These are phyloP conservation scores for Odontamblyopus lacepedii DNA, from an alignment of 2,797 vertebrate genomes.

Conservation along the genomic window DNA sequence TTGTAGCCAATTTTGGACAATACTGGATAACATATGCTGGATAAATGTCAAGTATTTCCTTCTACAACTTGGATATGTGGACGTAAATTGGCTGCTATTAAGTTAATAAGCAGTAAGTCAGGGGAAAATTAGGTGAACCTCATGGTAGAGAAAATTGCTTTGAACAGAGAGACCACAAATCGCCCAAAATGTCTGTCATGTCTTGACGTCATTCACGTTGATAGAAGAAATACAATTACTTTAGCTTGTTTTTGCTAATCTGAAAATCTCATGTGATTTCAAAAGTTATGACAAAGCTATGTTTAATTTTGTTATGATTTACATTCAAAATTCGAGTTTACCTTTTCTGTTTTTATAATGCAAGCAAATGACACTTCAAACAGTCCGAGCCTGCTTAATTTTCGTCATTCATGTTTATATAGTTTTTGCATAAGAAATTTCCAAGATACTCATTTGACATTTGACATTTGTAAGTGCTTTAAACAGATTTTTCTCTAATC, in stretches of 20 bases:
- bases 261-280: conserved; percentile 15
- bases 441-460: conserved; percentile 30
- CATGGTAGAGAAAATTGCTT: conserved; percentile 47
- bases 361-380: neutral
- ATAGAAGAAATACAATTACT: conserved; percentile 15
- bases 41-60: conserved; percentile 33
- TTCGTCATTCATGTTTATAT: conserved; percentile 36
- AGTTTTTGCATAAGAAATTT: conserved; percentile 29
- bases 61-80: conserved; percentile 30
- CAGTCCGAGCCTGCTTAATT: conserved; percentile 10
- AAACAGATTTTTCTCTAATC: conserved; percentile 35
- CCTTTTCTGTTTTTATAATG: conserved; percentile 41
- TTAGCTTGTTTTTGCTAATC: conserved; percentile 25
- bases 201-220: conserved; percentile 36
- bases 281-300: neutral
- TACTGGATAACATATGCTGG: conserved; percentile 14
- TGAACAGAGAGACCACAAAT: conserved; percentile 48
- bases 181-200: conserved; percentile 37
- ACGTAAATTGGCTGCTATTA: conserved; percentile 60
- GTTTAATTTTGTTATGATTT: conserved; percentile 6
- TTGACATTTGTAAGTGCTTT: conserved; percentile 30
- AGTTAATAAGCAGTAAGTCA: conserved; percentile 45
- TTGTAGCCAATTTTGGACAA: conserved; percentile 1
- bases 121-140: conserved; percentile 50
- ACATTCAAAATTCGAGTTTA: conserved; percentile 18